A percentile compares a stretch with the other conserved stretches of the same genome.
These are phyloP conservation scores for Macroglossus sobrinus DNA, from an alignment of 2,113 vertebrate genomes.

Conservation along the genomic window DNA sequence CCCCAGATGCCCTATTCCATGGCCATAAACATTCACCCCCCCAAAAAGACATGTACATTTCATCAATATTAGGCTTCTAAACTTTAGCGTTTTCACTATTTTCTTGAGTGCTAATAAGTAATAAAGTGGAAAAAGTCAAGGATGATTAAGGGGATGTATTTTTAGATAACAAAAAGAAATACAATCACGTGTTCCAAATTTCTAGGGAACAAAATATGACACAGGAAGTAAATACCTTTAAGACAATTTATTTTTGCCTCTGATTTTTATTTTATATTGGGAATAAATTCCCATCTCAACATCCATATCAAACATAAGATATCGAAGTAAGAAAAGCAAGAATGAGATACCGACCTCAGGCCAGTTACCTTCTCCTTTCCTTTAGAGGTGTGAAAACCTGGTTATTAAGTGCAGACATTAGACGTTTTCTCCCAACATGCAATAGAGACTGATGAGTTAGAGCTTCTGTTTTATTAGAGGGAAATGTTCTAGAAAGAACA, in stretches of 20 bases:
- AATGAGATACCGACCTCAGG: not conserved
- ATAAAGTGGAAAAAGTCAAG: not conserved
- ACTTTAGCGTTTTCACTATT: not conserved
- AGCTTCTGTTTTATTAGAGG: not conserved
- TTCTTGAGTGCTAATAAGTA: not conserved
- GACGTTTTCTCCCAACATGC: not conserved
- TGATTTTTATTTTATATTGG: not conserved
- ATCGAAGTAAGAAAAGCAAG: not conserved
- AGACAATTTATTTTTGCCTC: not conserved
- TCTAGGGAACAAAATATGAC: not conserved
- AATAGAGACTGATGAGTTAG: not conserved
- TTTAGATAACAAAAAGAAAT: not conserved
- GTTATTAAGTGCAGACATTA: not conserved
- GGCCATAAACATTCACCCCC: not conserved
- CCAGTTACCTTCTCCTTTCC: not conserved
- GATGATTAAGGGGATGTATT: not conserved
- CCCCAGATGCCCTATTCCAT: not conserved
- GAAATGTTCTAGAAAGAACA: not conserved
- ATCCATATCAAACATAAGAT: not conserved
- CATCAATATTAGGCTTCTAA: not conserved
- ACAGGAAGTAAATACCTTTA: not conserved
- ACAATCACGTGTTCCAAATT: not conserved
- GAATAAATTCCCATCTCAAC: not conserved
- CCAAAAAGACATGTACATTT: not conserved
- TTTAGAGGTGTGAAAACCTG: not conserved